phyloP scores from a whole-genome alignment of 64 coral and sea anemone species.

The Cladopsammia gracilis region DNA sequence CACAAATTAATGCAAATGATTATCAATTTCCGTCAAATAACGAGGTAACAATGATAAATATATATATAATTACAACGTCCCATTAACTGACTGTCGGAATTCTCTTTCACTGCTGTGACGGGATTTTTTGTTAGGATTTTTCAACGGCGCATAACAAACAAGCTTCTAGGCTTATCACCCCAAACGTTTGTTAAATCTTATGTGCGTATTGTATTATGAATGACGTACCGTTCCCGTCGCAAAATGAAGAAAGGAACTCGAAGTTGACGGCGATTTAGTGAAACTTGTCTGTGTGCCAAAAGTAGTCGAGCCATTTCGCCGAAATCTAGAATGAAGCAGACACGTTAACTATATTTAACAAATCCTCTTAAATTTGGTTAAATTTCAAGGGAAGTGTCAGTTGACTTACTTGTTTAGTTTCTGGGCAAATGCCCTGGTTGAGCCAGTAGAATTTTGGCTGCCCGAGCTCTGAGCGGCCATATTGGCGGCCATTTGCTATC shows the following conservation, averaged over 20 bases:
- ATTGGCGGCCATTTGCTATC: slow-evolving; percentile 52
- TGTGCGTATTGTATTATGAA: not conserved
- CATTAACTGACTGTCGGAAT: not conserved
- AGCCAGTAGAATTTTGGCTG: slow-evolving; percentile 53
- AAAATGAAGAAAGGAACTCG: slow-evolving; percentile 89
- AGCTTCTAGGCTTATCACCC: not conserved
- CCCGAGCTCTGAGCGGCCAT: slow-evolving; percentile 95
- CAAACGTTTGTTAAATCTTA: not conserved
- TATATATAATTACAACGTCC: not conserved
- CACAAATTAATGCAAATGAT: not conserved
- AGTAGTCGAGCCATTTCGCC: slow-evolving; percentile 83
- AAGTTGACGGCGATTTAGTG: slow-evolving; percentile 56
- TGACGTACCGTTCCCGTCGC: slow-evolving; percentile 83
- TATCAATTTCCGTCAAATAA: not conserved
- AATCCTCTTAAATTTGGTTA: not conserved
- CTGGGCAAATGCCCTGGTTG: slow-evolving; percentile 95
- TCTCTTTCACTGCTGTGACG: not conserved
- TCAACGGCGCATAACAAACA: not conserved
- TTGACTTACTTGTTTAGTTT: slow-evolving; percentile 91
- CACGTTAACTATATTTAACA: not conserved
- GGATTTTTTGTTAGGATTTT: not conserved
- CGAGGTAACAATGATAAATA: not conserved
- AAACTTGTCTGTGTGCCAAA: slow-evolving; percentile 83
- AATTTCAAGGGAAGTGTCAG: not conserved
- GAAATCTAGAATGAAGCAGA: slow-evolving; percentile 16